Base-by-base conservation (phyloP, 2,888 invertebrate genomes). In the Caenorhabditis wallacei region DNA sequence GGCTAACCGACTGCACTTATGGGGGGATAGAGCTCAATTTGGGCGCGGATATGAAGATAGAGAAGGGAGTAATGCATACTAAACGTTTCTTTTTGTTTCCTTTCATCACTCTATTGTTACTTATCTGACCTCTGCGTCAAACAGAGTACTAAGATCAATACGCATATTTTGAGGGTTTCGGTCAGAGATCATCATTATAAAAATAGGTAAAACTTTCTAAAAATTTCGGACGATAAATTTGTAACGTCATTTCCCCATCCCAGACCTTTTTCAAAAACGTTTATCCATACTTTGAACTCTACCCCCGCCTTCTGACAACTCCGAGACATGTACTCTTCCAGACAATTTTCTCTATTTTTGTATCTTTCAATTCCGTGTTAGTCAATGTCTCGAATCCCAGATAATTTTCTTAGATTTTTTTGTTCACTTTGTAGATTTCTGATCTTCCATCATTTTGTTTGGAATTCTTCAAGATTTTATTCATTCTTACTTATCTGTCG, bases 11-110 rank as follows among this genome's bases (percentile, higher is more conserved):
- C 35, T 64, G 64, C 64, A 64, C 64, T 64, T 64, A 64, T 64
- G 26, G 26, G n/a, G 22, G 48, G 64, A 7, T 3, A 40, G 46
- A 18, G 64, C 64, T 64, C 64, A 64, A 64, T 51, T 64, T 64
- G 30, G 63, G 43, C n/a, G 48, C 30, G 43, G 51, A 51, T 61
- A 64, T 66, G 37, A 66, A 66, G 66, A 66, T 66, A 66, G 53
- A 20, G 46, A 66, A 35, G 64, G 48, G 53, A 66, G 66, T 66
- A 70, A 70, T 57, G 70, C 70, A 70, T 57, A 57, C 70, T 70
- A 70, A 70, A 57, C 70, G 70, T 26, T 35, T 35, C 13, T 63
- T 53, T 66, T 53, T 53, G 20, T 66, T 53, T 37, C 24, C 20
- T 40, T 66, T 53, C 66, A 66, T 53, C 66, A 53, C 53, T 53